Conservation (phyloP, 2,113 vertebrate species). For the Catharus fuscescens region DNA sequence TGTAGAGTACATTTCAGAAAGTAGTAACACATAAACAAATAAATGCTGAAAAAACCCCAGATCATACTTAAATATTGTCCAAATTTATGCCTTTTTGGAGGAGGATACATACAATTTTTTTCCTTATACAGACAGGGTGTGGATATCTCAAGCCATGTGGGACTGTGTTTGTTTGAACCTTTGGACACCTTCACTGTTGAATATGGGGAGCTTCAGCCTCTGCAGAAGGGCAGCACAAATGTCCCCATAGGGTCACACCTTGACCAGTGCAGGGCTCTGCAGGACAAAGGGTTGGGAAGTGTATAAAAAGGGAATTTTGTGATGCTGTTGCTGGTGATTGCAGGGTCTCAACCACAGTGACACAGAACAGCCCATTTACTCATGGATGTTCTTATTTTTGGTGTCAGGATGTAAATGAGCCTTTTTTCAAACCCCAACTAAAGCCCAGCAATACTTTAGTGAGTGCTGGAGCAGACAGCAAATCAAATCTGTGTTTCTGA, state of each 20-base stretch:
- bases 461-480: not conserved
- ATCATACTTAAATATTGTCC: not conserved
- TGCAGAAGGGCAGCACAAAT: not conserved
- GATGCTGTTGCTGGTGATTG: not conserved
- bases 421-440: not conserved
- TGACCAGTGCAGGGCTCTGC: not conserved
- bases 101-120: not conserved
- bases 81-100: not conserved
- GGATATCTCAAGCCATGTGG: not conserved
- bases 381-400: not conserved
- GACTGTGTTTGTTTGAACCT: not conserved
- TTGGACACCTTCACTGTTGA: accelerated
- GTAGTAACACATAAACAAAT: not conserved
- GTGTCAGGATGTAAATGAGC: not conserved
- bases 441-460: not conserved
- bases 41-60: not conserved
- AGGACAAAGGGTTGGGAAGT: not conserved
- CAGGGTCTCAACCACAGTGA: not conserved
- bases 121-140: not conserved
- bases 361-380: not conserved
- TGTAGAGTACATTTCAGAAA: not conserved
- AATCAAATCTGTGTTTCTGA: not conserved
- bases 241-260: not conserved
- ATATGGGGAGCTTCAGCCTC: not conserved
- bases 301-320: not conserved